phyloP scores from a whole-genome alignment of 2,797 vertebrate genomes.

The Hippoglossus hippoglossus region DNA sequence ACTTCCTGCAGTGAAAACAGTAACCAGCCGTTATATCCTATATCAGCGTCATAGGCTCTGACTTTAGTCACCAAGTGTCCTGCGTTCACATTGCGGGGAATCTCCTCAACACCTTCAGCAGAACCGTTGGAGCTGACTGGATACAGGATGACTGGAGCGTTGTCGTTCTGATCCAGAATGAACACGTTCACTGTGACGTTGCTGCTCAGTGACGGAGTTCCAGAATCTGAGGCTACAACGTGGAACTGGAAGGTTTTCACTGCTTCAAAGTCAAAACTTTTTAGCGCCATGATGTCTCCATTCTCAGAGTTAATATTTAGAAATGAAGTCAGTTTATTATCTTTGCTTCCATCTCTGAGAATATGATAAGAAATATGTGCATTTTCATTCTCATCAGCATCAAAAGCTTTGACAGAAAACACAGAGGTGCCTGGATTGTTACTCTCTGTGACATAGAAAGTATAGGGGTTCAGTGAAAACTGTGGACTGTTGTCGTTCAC shows the following conservation, averaged over 20 bases:
- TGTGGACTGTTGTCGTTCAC: constrained; percentile 69
- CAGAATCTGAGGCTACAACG: no score
- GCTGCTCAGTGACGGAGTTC: background rate
- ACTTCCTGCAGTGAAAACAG: constrained; percentile 39
- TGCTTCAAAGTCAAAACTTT: constrained; percentile 1
- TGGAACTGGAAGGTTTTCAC: no score
- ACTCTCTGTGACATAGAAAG: constrained; percentile 71
- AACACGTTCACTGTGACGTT: constrained; percentile 42
- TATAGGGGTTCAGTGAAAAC: constrained; percentile 66
- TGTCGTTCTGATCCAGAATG: constrained; percentile 64
- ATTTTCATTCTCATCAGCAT: constrained; percentile 65
- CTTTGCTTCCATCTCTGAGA: background rate
- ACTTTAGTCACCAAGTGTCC: constrained; percentile 5
- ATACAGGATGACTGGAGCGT: constrained; percentile 53
- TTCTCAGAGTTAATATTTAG: constrained; percentile 58
- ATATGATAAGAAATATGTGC: constrained; percentile 62
- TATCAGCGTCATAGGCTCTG: constrained; percentile 20
- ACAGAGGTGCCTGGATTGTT: constrained; percentile 66
- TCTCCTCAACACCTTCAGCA: constrained; percentile 22
- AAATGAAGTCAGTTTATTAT: constrained; percentile 50
- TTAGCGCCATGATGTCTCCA: constrained; percentile 58
- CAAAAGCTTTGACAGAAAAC: constrained; percentile 68
- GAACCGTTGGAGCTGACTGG: constrained; percentile 19
- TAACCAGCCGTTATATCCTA: constrained; percentile 56
- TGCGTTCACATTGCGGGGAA: constrained; percentile 17